Base-by-base conservation (phyloP, 2,113 vertebrate species). In the Rhinoptilus africanus region DNA sequence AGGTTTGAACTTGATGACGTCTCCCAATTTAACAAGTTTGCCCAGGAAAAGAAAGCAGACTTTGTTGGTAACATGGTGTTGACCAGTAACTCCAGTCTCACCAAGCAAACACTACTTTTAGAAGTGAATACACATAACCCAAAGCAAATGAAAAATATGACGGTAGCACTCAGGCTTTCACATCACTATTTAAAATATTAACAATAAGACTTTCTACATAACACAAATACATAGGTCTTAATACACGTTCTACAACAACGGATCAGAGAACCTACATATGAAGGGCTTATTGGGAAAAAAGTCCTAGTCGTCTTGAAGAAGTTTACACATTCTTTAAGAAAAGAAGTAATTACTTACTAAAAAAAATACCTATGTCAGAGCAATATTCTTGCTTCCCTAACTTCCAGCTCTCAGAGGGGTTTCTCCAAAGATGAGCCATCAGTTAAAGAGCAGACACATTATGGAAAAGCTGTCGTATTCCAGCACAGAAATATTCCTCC, bases 311-410 rank as follows among this genome's bases (percentile, higher is more conserved):
- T 43, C 50, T 56, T 50, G 60, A 75, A 87, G 53, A 72, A 51
- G 92, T 96, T 98, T 88, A 93, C 39, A 96, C 95, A 51, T 96
- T 97, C 86, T 92, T 98, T 74, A 88, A 92, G 96, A 95, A 98
- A 98, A 97, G 83, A 93, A 85, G 69, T 76, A 95, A 92, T 86
- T 77, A 89, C 12, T 97, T 32, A 32, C 76, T 63, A 6, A 75
- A 83, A 91, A 84, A 88, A 90, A 84, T 87, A 76, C 10, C 13
- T 69, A 43, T 14, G 63, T 94, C 94, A 96, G 81, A 96, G 84
- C 59, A 91, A 83, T 91, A 63, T 95, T 77, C 76, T 96, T 91
- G 91, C 48, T 94, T 89, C 81, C 84, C 50, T 28, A 94, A 88
- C 47, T 85, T 75, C 77, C 78, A 96, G 24, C 91, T 84, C 72